These are phyloP conservation scores for Cyaniris semiargus DNA, from an alignment of 2,888 invertebrate genomes.

Conservation along the genomic window DNA sequence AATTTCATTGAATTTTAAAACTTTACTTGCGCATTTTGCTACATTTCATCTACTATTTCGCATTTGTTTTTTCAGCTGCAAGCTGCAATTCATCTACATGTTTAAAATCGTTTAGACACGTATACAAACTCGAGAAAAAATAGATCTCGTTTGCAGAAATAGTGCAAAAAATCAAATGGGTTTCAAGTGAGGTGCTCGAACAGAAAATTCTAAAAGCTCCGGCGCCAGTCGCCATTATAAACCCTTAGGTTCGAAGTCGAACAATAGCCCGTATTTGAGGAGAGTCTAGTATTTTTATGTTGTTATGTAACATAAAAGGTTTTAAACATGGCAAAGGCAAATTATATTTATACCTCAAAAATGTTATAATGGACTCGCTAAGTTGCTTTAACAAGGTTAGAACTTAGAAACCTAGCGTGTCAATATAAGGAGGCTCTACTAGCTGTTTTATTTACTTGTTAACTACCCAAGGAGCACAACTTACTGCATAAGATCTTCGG, in stretches of 20 bases:
- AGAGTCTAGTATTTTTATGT: not conserved
- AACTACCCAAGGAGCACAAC: too few relatives aligned
- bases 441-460: too few relatives aligned
- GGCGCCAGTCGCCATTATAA: slow-evolving; percentile 33
- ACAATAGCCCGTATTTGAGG: slow-evolving; percentile 5
- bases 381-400: not conserved
- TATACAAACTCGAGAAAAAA: slow-evolving; percentile 12
- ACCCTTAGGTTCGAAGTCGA: not conserved
- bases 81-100: not conserved
- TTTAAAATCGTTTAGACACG: not conserved
- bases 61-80: not conserved
- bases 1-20: not conserved
- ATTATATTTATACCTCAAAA: not conserved
- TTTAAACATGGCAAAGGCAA: not conserved
- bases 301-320: not conserved
- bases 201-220: slow-evolving; percentile 37
- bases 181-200: slow-evolving; percentile 19
- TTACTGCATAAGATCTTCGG: too few relatives aligned
- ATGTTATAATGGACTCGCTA: not conserved
- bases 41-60: not conserved
- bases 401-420: not conserved
- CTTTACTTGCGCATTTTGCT: not conserved
- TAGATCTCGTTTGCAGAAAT: slow-evolving; percentile 10
- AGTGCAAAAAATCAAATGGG: slow-evolving; percentile 26
- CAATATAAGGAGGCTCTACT: not conserved